A percentile compares a stretch with the other conserved stretches of the same genome.
phyloP scores from a whole-genome alignment of 2,797 vertebrate species.

The Manis pentadactyla region DNA sequence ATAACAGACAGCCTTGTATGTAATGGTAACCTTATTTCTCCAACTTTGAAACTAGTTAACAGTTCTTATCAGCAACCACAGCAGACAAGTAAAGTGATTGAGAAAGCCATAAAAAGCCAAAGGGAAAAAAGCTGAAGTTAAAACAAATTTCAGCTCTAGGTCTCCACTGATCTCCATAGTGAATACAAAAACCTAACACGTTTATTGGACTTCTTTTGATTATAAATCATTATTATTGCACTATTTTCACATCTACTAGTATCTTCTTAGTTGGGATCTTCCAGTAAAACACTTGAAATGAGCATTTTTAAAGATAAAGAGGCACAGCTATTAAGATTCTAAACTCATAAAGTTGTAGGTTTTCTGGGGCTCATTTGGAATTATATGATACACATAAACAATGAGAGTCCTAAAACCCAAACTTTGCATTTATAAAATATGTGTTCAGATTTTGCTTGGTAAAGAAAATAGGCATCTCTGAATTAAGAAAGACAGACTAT shows the following conservation, averaged over 20 bases:
- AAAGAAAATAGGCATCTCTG: slow-evolving; percentile 20
- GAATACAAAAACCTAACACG: slow-evolving; percentile 78
- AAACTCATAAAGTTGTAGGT: neutral
- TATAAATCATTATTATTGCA: slow-evolving; percentile 81
- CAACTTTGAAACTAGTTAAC: slow-evolving; percentile 80
- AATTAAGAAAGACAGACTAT: neutral
- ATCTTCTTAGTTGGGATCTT: slow-evolving; percentile 73
- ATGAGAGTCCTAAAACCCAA: neutral
- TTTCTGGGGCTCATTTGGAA: slow-evolving; percentile 8
- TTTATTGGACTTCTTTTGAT: slow-evolving; percentile 82
- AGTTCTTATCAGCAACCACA: slow-evolving; percentile 79
- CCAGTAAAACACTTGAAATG: slow-evolving; percentile 77
- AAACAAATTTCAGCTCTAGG: slow-evolving; percentile 74
- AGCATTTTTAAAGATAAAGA: slow-evolving; percentile 81
- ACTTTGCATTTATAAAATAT: neutral
- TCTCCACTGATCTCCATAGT: slow-evolving; percentile 76
- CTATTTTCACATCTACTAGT: slow-evolving; percentile 79
- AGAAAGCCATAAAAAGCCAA: slow-evolving; percentile 82
- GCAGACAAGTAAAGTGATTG: slow-evolving; percentile 81
- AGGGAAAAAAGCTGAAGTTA: slow-evolving; percentile 78
- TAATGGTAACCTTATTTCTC: slow-evolving; percentile 70
- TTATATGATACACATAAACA: neutral
- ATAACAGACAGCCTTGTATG: slow-evolving; percentile 23
- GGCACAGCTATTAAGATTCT: slow-evolving; percentile 62
- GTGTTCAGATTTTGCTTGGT: neutral